phyloP scores from a whole-genome alignment of 1,140 invertebrate species.

The Adelges cooleyi region DNA sequence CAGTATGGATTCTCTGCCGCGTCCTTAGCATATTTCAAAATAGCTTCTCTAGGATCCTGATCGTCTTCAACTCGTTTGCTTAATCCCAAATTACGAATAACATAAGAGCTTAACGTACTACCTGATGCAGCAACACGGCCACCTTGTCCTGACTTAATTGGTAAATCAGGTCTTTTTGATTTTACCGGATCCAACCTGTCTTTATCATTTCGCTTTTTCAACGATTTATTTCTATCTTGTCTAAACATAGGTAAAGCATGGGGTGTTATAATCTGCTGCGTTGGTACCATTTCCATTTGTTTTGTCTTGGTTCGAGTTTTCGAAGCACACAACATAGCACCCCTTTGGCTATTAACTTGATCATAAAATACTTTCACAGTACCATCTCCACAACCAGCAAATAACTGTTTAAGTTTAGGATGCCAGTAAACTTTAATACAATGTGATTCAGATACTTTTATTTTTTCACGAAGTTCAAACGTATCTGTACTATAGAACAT shows the following conservation, averaged over 20 bases:
- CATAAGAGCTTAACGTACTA: slow-evolving; percentile 91
- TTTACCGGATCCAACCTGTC: slow-evolving; percentile 83
- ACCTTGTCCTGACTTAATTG: slow-evolving; percentile 82
- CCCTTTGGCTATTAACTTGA: slow-evolving; percentile 67
- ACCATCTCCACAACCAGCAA: slow-evolving; percentile 86
- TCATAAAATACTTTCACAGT: slow-evolving; percentile 85
- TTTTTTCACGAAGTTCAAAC: slow-evolving; percentile 60
- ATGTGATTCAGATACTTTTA: slow-evolving; percentile 65
- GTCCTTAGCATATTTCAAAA: slow-evolving; percentile 92
- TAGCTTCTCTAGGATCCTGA: slow-evolving; percentile 91
- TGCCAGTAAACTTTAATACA: slow-evolving; percentile 90
- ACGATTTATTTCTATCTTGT: slow-evolving; percentile 79
- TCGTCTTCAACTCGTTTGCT: slow-evolving; percentile 90
- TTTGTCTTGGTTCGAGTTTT: slow-evolving; percentile 69
- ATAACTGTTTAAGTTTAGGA: slow-evolving; percentile 91
- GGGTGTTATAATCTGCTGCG: slow-evolving; percentile 92
- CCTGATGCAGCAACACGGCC: slow-evolving; percentile 91
- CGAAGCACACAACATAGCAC: slow-evolving; percentile 79
- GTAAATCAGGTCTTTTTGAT: slow-evolving; percentile 85
- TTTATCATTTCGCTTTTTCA: slow-evolving; percentile 83
- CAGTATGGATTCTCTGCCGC: slow-evolving; percentile 92
- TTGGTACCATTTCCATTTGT: slow-evolving; percentile 72
- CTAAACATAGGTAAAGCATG: slow-evolving; percentile 92
- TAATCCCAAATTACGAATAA: slow-evolving; percentile 87
- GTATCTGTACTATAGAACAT: slow-evolving; percentile 71